phyloP scores from a whole-genome alignment of 1,140 invertebrate species.

The Zaprionus camerounensis region DNA sequence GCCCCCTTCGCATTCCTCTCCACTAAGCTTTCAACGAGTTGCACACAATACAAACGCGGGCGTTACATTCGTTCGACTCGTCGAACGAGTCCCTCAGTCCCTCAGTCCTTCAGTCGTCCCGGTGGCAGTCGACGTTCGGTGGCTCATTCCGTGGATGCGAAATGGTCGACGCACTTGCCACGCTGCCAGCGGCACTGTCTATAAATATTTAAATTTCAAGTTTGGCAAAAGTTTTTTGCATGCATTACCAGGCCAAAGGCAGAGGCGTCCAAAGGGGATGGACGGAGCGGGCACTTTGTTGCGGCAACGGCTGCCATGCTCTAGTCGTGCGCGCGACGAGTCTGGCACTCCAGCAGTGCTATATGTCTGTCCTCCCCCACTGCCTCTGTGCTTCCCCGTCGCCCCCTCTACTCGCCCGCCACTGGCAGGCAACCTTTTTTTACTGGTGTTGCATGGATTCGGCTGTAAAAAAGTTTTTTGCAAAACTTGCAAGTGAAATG shows the following conservation, averaged over 20 bases:
- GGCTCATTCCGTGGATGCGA: conserved; percentile 18
- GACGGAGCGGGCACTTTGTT: conserved; percentile 25
- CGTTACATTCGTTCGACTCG: background rate
- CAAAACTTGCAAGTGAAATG: conserved; percentile 81
- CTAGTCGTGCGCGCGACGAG: conserved; percentile 21
- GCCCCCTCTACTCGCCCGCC: background rate
- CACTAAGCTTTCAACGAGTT: conserved; percentile 6
- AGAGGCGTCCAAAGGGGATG: background rate
- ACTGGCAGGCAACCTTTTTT: conserved; percentile 16
- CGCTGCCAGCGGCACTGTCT: conserved; percentile 68
- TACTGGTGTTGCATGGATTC: background rate
- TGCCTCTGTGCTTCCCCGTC: no score
- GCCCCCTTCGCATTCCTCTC: no score
- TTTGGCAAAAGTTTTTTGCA: conserved; percentile 82
- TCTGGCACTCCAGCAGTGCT: conserved; percentile 13
- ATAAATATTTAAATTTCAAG: conserved; percentile 83
- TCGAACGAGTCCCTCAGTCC: conserved; percentile 7
- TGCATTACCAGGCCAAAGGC: conserved; percentile 63
- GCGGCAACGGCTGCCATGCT: conserved; percentile 41
- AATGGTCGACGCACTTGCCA: conserved; percentile 42
- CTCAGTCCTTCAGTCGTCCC: background rate
- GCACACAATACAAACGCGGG: conserved; percentile 42
- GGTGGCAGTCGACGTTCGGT: background rate
- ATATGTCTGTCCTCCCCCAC: background rate
- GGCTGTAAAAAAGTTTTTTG: conserved; percentile 40